phyloP scores from a whole-genome alignment of 2,113 vertebrate genomes.

The Ammodramus savannarum region DNA sequence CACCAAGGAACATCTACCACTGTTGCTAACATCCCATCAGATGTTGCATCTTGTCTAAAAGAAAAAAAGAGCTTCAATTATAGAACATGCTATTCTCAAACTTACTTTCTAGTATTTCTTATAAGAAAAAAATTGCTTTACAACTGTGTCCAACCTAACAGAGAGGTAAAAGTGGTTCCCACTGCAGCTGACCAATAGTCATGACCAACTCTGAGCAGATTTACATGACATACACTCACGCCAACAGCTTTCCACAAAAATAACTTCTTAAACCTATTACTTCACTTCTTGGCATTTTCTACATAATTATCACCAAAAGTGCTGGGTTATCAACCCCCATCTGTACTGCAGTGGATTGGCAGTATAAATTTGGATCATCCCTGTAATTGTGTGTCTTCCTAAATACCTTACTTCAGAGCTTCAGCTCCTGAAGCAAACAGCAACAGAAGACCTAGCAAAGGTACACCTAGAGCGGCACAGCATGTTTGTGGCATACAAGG shows the following conservation, averaged over 20 bases:
- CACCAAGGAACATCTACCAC: neutral
- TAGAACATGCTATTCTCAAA: neutral
- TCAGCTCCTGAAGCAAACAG: neutral
- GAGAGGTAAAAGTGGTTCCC: neutral
- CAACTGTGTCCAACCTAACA: neutral
- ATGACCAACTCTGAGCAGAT: neutral
- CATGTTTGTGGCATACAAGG: neutral
- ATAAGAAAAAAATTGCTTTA: neutral
- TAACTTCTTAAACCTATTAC: neutral
- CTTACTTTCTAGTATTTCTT: neutral
- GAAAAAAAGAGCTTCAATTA: neutral
- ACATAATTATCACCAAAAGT: neutral
- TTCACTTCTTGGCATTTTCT: neutral
- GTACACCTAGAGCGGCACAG: neutral
- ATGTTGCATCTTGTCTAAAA: neutral
- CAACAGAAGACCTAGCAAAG: neutral
- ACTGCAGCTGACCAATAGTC: neutral
- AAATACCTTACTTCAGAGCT: neutral
- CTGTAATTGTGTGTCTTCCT: neutral
- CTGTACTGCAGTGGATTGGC: neutral
- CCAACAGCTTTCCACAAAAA: neutral
- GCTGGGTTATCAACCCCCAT: neutral
- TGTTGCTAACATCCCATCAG: neutral
- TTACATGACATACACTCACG: fast-evolving
- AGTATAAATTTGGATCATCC: neutral